Percentiles rank a stretch among this genome's conserved stretches.
phyloP scores from a whole-genome alignment of 2,888 invertebrate species.

The Odontomyia ornata region DNA sequence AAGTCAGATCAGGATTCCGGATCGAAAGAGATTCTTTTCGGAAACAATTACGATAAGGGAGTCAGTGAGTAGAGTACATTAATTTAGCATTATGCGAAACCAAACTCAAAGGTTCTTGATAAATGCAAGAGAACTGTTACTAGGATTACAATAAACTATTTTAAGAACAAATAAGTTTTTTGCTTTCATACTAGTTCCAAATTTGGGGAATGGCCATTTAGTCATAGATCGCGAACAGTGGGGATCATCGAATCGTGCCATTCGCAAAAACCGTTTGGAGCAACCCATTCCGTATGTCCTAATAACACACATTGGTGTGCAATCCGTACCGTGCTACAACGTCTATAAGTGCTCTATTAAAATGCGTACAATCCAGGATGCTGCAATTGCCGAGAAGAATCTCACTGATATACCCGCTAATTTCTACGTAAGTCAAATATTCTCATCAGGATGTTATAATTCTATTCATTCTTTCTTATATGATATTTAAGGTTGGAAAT shows the following conservation, averaged over 20 bases:
- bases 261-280: conserved; percentile 53
- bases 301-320: conserved; percentile 67
- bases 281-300: conserved; percentile 65
- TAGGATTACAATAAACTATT: not conserved
- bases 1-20: conserved; percentile 44
- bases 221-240: conserved; percentile 62
- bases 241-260: conserved; percentile 58
- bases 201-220: conserved; percentile 63
- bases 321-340: conserved; percentile 61
- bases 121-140: not conserved
- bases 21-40: conserved; percentile 57
- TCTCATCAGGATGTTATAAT: conserved; percentile 41
- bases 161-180: not conserved
- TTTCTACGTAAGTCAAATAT: conserved; percentile 59
- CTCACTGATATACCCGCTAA: conserved; percentile 65
- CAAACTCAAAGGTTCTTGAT: not conserved
- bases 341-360: conserved; percentile 63
- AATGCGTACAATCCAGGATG: conserved; percentile 65
- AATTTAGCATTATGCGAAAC: no score
- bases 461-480: conserved; percentile 38
- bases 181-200: conserved; percentile 57
- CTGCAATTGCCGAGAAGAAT: conserved; percentile 62
- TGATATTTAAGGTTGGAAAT: conserved; percentile 66
- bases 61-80: conserved; percentile 59
- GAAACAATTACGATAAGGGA: conserved; percentile 61